Evolutionary conservation across 1,140 invertebrate genomes (phyloP), one percentile per base, ranked within the genome.

Genomic region (Papilio helenus): DNA sequence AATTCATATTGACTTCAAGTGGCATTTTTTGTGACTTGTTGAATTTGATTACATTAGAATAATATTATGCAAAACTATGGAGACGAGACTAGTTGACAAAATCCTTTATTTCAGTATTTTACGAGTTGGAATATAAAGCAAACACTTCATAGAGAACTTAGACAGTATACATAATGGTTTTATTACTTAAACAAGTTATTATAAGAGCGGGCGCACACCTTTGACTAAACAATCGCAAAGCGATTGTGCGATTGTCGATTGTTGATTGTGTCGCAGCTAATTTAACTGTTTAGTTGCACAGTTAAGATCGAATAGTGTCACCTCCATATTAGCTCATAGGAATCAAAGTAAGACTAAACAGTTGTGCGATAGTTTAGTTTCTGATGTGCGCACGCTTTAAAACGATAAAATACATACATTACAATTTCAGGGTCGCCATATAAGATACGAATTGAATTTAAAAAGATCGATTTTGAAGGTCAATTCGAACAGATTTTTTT

Each of bases 101-200:
- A 76, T 81, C 81, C 68, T 46, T 58, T 72, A 46, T 26, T n/a
- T 68, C 61, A 51, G 23, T 68, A 68, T 12, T 68, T 68, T 68
- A 68, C 26, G 61, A 68, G 12, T 68, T 83, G 55, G 74, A 71
- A 79, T 80, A 83, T 86, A 87, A 88, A 87, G 61, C 68, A 79
- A 86, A 76, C 26, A 68, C 26, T 83, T 81, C 77, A 80, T 79
- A 68, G 68, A 79, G 82, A 81, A 85, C 68, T 86, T 84, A 72
- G 68, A 86, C 81, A 76, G 83, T 88, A 86, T 88, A 83, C 85
- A 88, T 88, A 88, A 91, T 87, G 83, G 86, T 90, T 89, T 88
- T 91, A 90, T 89, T 86, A 79, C 72, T 83, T 82, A 86, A 87
- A 86, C 82, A 86, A 81, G 61, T 68, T 26, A 29, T 65, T 65